Conservation (phyloP, 2,797 vertebrate genomes). For the Botia almorhae region DNA sequence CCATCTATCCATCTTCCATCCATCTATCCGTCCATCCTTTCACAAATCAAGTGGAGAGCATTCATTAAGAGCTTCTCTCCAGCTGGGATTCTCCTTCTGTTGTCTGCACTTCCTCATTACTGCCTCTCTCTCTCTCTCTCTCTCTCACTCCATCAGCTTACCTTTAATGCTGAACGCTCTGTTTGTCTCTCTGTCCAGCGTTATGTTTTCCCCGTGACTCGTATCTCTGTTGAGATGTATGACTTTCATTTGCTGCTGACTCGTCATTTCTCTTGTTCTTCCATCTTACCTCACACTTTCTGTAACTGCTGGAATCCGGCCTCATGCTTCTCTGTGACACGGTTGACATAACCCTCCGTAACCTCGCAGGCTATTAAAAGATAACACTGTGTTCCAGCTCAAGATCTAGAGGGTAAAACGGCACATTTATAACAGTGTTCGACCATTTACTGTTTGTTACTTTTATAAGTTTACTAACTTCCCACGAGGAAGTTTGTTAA, state of each 20-base stretch:
- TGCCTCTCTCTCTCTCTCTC: slow-evolving; percentile 34
- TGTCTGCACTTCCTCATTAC: slow-evolving; percentile 54
- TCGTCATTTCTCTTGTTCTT: slow-evolving; percentile 14
- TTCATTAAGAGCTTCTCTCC: slow-evolving; percentile 60
- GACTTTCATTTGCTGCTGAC: slow-evolving; percentile 62
- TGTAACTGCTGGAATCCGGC: slow-evolving; percentile 10
- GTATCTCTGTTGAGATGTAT: slow-evolving; percentile 67
- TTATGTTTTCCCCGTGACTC: slow-evolving; percentile 63
- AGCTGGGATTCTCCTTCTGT: slow-evolving; percentile 58
- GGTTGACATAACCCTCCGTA: slow-evolving; percentile 21
- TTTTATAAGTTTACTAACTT: not conserved
- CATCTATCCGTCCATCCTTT: slow-evolving; percentile 26
- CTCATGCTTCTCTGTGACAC: slow-evolving; percentile 26
- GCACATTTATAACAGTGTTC: not conserved
- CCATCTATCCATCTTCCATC: not conserved
- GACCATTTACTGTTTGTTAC: not conserved
- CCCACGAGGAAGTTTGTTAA: not conserved
- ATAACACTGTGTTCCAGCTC: slow-evolving; percentile 12
- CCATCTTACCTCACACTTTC: slow-evolving; percentile 14
- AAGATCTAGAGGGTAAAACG: not conserved
- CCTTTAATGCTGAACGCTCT: slow-evolving; percentile 57
- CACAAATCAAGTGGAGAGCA: slow-evolving; percentile 57
- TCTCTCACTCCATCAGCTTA: slow-evolving; percentile 48
- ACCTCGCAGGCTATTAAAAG: slow-evolving; percentile 34
- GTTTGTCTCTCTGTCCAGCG: slow-evolving; percentile 56